A percentile compares a stretch with the other conserved stretches of the same genome.
phyloP scores from a whole-genome alignment of 2,888 invertebrate species.

The Brachycybe producta region DNA sequence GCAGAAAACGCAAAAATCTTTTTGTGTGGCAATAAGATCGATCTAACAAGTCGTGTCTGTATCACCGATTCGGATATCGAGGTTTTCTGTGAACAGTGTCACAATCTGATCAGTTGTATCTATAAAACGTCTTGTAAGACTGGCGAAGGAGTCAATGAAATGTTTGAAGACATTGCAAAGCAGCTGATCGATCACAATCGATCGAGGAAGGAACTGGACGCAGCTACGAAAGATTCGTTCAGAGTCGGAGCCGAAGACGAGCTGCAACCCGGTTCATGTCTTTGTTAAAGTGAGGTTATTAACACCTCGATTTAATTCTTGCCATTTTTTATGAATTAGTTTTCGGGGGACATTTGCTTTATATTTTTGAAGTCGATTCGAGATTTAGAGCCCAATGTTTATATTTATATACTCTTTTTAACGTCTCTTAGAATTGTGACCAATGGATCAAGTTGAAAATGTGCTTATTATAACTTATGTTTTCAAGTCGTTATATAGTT shows the following conservation, averaged over 20 bases:
- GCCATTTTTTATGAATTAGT: no score
- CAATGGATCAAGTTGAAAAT: no score
- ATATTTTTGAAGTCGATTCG: no score
- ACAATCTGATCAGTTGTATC: slow-evolving; percentile 71
- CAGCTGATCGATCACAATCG: slow-evolving; percentile 66
- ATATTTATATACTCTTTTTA: no score
- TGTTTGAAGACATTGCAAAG: slow-evolving; percentile 77
- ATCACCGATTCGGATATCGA: slow-evolving; percentile 79
- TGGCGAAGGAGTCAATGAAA: slow-evolving; percentile 70
- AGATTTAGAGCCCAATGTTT: no score
- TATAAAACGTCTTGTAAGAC: slow-evolving; percentile 84
- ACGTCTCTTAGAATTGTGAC: no score
- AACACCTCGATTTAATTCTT: no score
- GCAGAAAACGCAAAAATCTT: slow-evolving; percentile 92
- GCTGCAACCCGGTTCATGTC: slow-evolving; percentile 13
- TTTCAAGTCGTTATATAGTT: no score
- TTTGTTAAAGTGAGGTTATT: slow-evolving; percentile 17
- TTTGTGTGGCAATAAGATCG: slow-evolving; percentile 82
- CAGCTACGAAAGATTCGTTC: slow-evolving; percentile 24
- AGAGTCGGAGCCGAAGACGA: slow-evolving; percentile 21
- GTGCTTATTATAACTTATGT: no score
- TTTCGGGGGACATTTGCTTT: no score
- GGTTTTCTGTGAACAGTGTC: slow-evolving; percentile 81
- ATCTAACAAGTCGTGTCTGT: slow-evolving; percentile 54
- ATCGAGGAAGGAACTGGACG: slow-evolving; percentile 64